Conservation (phyloP, 2,113 vertebrate species). For the Oxygymnocypris stewartii region DNA sequence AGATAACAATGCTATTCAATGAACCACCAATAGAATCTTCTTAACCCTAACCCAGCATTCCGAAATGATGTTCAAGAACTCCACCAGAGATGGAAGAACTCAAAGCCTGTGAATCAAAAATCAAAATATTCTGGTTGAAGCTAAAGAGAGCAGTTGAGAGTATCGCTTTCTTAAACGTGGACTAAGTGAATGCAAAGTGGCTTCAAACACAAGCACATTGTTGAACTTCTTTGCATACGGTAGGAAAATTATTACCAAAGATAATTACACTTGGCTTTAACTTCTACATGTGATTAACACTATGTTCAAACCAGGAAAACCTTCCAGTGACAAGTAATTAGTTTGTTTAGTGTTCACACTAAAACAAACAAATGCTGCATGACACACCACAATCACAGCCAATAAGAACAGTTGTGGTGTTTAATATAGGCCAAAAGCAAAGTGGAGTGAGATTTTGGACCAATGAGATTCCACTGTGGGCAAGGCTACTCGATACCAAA, state of each 20-base stretch:
- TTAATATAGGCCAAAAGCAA: background rate
- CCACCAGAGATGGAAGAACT: background rate
- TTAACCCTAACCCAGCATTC: background rate
- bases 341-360: too few species aligned
- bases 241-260: background rate
- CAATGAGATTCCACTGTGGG: background rate
- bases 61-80: background rate
- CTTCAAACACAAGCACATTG: background rate
- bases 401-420: background rate
- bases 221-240: background rate
- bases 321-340: background rate
- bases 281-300: conserved; percentile 1
- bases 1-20: conserved; percentile 56
- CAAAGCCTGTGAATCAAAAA: background rate
- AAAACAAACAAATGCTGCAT: background rate
- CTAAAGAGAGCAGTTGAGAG: background rate
- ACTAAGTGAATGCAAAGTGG: background rate
- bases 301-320: background rate
- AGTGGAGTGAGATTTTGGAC: background rate
- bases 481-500: background rate
- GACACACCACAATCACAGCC: background rate
- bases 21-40: conserved; percentile 57
- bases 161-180: background rate
- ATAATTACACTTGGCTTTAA: background rate
- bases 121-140: background rate